Percentiles rank a stretch among this genome's conserved stretches.
Conservation (phyloP, 1,140 invertebrate species). For the Pentalonia nigronervosa region DNA sequence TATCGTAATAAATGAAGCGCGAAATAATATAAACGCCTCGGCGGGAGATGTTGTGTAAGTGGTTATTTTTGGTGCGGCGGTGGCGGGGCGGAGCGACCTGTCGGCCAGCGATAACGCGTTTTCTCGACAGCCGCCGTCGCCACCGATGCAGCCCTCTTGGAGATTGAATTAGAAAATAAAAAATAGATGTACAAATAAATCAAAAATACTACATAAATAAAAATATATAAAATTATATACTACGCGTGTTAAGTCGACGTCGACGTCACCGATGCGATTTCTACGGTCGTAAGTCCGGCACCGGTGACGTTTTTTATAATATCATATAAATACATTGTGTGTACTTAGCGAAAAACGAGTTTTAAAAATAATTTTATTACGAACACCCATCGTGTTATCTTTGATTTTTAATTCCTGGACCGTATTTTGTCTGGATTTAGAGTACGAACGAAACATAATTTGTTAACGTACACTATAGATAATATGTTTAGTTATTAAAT, state of each 20-base stretch:
- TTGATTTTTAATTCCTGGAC: not conserved
- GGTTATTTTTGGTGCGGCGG: not conserved
- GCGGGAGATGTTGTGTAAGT: not conserved
- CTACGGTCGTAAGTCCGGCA: not conserved
- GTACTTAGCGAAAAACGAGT: not conserved
- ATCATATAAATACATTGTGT: not conserved
- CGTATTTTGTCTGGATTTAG: not conserved
- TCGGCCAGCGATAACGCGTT: conserved; percentile 42
- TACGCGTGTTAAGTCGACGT: not conserved
- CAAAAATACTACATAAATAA: not conserved
- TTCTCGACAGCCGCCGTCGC: not conserved
- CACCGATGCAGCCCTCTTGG: not conserved
- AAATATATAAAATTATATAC: conserved; percentile 2
- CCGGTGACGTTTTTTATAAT: not conserved
- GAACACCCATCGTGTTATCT: not conserved
- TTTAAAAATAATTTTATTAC: not conserved
- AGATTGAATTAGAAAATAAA: conserved; percentile 50
- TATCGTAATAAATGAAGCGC: conserved; percentile 56
- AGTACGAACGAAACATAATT: not conserved
- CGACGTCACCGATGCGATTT: not conserved
- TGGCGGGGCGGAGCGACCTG: conserved; percentile 12
- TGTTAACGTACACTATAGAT: not conserved
- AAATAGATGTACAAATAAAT: conserved; percentile 7
- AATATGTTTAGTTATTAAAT: not conserved
- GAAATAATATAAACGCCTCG: conserved; percentile 56